phyloP scores from a whole-genome alignment of 2,113 vertebrate species.

The Phycodurus eques region DNA sequence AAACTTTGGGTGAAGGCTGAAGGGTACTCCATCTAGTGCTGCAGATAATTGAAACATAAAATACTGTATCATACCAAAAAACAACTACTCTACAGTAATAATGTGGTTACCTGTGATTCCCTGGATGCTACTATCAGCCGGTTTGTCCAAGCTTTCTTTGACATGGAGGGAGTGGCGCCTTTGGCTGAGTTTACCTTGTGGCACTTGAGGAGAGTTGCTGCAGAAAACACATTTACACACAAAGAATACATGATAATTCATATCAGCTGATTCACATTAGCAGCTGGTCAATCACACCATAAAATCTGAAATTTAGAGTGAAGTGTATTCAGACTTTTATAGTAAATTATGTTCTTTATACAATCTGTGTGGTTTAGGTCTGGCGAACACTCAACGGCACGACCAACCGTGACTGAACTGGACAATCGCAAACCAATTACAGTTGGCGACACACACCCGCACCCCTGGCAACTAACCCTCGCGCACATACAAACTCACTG shows the following conservation, averaged over 20 bases:
- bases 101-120: slow-evolving; percentile 77
- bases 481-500: too few species aligned
- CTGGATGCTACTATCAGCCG: slow-evolving; percentile 69
- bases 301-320: not conserved
- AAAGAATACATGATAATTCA: not conserved
- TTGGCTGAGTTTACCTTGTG: slow-evolving; percentile 49
- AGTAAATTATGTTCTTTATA: not conserved
- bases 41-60: slow-evolving; percentile 6
- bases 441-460: too few species aligned
- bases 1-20: slow-evolving; percentile 81
- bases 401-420: too few species aligned
- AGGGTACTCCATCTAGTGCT: slow-evolving; percentile 89
- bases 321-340: not conserved
- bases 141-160: slow-evolving; percentile 49
- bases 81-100: not conserved
- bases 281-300: not conserved
- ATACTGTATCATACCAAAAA: not conserved
- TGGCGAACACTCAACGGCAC: not conserved
- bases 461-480: too few species aligned
- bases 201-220: slow-evolving; percentile 53
- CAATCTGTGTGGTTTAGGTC: too few species aligned
- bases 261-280: not conserved
- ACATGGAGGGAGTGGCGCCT: slow-evolving; percentile 61
- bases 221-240: slow-evolving; percentile 9
- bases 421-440: too few species aligned